Evolutionary conservation across 1,140 invertebrate species (phyloP).

Genomic region (Charaxes varanes): DNA sequence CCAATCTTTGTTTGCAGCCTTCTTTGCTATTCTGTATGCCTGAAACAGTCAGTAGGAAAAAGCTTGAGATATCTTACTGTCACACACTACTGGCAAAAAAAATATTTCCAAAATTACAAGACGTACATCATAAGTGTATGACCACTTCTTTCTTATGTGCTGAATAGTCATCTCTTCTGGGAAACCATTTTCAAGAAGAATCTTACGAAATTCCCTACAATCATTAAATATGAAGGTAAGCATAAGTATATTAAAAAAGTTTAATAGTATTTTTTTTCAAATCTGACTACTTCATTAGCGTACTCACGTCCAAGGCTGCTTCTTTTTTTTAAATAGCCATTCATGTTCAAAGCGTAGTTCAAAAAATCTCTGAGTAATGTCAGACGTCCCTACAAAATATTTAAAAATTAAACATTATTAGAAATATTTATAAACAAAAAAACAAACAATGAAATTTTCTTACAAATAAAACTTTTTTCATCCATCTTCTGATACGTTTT

Average conservation of each 20-base stretch:
- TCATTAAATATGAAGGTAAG: slow-evolving; percentile 6
- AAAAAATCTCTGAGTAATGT: slow-evolving; percentile 41
- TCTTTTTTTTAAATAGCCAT: slow-evolving; percentile 57
- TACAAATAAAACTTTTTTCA: slow-evolving; percentile 49
- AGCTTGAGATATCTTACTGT: no score
- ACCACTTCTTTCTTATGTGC: slow-evolving; percentile 64
- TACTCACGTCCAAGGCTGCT: slow-evolving; percentile 59
- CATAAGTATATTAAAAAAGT: no score
- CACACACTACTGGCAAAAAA: no score
- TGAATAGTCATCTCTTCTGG: slow-evolving; percentile 55
- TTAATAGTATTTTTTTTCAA: no score
- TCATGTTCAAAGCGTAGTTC: slow-evolving; percentile 53
- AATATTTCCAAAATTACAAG: slow-evolving; percentile 3
- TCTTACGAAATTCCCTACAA: slow-evolving; percentile 53
- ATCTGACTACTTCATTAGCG: background rate
- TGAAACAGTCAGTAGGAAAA: slow-evolving; percentile 28
- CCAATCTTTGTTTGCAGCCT: slow-evolving; percentile 52
- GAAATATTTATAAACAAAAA: slow-evolving; percentile 4
- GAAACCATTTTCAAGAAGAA: slow-evolving; percentile 55
- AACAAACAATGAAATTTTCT: slow-evolving; percentile 17
- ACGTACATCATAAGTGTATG: slow-evolving; percentile 66
- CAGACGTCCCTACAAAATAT: slow-evolving; percentile 38
- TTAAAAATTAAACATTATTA: background rate
- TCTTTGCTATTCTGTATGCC: slow-evolving; percentile 59
- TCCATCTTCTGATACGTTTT: slow-evolving; percentile 29